Base-by-base conservation (phyloP, 1,140 invertebrate species). In the Calosoma granatense region DNA sequence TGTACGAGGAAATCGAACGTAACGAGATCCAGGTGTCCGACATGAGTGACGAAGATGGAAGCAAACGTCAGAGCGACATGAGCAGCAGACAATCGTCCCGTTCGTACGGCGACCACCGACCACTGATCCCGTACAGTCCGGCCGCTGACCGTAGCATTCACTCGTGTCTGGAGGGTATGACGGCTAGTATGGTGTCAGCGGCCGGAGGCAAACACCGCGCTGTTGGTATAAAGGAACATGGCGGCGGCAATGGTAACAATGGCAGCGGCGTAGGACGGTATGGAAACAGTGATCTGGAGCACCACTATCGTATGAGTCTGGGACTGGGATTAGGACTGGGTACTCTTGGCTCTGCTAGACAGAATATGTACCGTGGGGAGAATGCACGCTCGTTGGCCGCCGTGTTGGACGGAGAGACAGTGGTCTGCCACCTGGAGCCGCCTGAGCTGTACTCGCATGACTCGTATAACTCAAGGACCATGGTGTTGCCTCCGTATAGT, bases 1-100 rank as follows among this genome's bases (percentile, higher is more conserved):
- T 89, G 1, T 89, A 89, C 67, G 88, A 89, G 68, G 87, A 89
- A 65, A 89, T 89, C 47, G 87, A 89, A 63, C 76, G 85, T 0
- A 74, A 73, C 26, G 70, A 70, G 57, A 84, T 86, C 1, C 78
- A 86, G 54, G 83, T 86, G 56, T 87, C 86, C 0, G 87, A 90
- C 65, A 79, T 88, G 78, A 87, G 85, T 22, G 87, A 90, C 66
- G 78, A 78, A 57, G 88, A 90, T 65, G 84, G 83, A 11, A n/a
- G n/a, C n/a, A 82, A 84, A 26, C 76, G 86, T n/a, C 85, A 86
- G 60, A 84, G 83, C 63, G 87, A 89, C 65, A 86, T 86, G 74
- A n/a, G n/a, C n/a, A 83, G 81, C 62, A 73, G 85, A 60, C 86
- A 84, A 68, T 87, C 85, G 0, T 86, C 86, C 0, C 81, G 87